Evolutionary conservation across 2,888 invertebrate species (phyloP), one percentile per base, ranked within the genome.

Genomic region (Agrotis puta): DNA sequence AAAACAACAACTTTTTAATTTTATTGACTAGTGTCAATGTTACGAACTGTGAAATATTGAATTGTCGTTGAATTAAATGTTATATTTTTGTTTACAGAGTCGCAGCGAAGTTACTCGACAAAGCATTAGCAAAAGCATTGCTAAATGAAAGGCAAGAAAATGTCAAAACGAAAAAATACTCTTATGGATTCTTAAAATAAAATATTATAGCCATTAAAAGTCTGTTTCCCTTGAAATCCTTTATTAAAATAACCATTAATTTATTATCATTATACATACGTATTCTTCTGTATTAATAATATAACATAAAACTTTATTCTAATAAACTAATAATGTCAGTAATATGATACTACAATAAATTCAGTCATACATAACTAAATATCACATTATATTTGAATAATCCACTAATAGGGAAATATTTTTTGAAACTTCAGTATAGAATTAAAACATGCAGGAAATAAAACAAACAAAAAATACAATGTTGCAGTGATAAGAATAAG

Each of bases 41-140:
- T 27, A 39, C 3, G 3, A 22, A 45, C 16, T n/a, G 1, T 56
- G 14, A 11, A 18, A 14, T 14, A 18, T 39, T 57, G 2, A 68
- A 33, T 33, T 7, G 33, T 27, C 27, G 27, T 33, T 33, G 7
- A 47, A 56, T 65, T 65, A 51, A 43, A 33, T 13, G 18, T 4
- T 9, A 14, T 71, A 39, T 65, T 67, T 70, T 85, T 83, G 59
- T 79, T 94, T 92, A 74, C 92, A 96, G 96, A 79, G 88, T 91
- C 43, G 95, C 95, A 70, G 98, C 98, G 0, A 95, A 97, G 81
- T 96, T 96, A 66, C 93, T 99, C 9, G 98, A 98, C 89, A 94
- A 96, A 84, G 97, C 97, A 33, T 93, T 99, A 27, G 96, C 97
- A 67, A 95, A 96, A 82, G 97, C 97, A 24, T 93, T 98, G 5